These are phyloP conservation scores for Cavia porcellus DNA, from an alignment of 2,113 vertebrate species.

Conservation along the genomic window DNA sequence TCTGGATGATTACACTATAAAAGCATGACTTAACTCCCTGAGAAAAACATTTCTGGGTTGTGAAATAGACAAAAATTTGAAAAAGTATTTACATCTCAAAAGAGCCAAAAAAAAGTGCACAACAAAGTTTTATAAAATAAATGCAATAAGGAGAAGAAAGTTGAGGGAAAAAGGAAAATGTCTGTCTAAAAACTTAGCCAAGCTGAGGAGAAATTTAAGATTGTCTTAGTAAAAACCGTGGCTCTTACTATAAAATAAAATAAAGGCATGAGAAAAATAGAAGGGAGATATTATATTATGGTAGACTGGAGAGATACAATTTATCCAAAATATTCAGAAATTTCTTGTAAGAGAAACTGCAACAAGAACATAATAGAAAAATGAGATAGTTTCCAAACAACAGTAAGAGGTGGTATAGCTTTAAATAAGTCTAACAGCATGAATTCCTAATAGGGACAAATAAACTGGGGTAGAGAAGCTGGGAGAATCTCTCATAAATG, in stretches of 20 bases:
- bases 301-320: background rate
- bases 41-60: background rate
- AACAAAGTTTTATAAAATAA: background rate
- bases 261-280: background rate
- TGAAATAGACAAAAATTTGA: background rate
- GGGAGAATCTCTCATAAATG: background rate
- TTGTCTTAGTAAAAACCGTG: background rate
- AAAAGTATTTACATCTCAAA: background rate
- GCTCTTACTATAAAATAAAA: background rate
- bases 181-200: background rate
- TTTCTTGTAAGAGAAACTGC: background rate
- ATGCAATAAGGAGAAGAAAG: background rate
- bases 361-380: background rate
- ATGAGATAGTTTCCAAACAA: background rate
- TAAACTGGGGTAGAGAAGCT: background rate
- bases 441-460: background rate
- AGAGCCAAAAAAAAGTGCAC: background rate
- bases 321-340: background rate
- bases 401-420: background rate
- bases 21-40: background rate
- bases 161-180: background rate
- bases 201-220: background rate
- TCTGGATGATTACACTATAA: background rate
- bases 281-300: background rate
- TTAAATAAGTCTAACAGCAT: background rate